These are phyloP conservation scores for Dorcus hopei DNA, from an alignment of 2,888 invertebrate genomes.

Conservation along the genomic window DNA sequence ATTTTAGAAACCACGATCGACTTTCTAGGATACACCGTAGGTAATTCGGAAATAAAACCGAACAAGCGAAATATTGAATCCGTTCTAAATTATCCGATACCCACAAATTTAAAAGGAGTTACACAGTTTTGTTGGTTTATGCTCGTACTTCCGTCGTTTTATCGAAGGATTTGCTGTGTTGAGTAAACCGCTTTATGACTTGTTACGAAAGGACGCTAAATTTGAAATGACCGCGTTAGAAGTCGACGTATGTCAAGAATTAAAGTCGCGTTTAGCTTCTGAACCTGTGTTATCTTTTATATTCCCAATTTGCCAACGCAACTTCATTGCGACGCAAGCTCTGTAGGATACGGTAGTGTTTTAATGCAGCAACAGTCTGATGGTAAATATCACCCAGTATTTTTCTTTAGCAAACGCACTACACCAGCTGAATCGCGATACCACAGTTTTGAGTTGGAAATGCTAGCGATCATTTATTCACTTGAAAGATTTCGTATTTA, in stretches of 20 bases:
- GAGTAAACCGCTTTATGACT: slow-evolving; percentile 8
- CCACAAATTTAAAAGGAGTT: slow-evolving; percentile 9
- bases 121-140: slow-evolving; percentile 10
- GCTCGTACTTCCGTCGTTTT: slow-evolving; percentile 14
- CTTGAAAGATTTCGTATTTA: slow-evolving; percentile 38
- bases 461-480: slow-evolving; percentile 36
- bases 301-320: slow-evolving; percentile 25
- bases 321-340: slow-evolving; percentile 39
- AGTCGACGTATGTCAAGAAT: too few relatives aligned
- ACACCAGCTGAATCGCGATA: slow-evolving; percentile 31
- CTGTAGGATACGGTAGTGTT: slow-evolving; percentile 34
- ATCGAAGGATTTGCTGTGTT: slow-evolving; percentile 13
- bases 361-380: slow-evolving; percentile 35
- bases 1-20: slow-evolving; percentile 7
- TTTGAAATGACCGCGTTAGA: not conserved
- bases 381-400: slow-evolving; percentile 22
- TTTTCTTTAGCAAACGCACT: slow-evolving; percentile 29
- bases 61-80: slow-evolving; percentile 9
- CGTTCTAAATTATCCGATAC: slow-evolving; percentile 7
- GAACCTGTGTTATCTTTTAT: too few relatives aligned
- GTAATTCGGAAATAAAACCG: slow-evolving; percentile 7
- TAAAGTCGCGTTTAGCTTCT: too few relatives aligned
- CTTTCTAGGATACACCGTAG: slow-evolving; percentile 13
- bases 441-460: slow-evolving; percentile 40
- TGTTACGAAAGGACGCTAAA: slow-evolving; percentile 6